Evolutionary conservation across 2,113 vertebrate species (phyloP), one percentile per base, ranked within the genome.

Genomic region (Naja naja): DNA sequence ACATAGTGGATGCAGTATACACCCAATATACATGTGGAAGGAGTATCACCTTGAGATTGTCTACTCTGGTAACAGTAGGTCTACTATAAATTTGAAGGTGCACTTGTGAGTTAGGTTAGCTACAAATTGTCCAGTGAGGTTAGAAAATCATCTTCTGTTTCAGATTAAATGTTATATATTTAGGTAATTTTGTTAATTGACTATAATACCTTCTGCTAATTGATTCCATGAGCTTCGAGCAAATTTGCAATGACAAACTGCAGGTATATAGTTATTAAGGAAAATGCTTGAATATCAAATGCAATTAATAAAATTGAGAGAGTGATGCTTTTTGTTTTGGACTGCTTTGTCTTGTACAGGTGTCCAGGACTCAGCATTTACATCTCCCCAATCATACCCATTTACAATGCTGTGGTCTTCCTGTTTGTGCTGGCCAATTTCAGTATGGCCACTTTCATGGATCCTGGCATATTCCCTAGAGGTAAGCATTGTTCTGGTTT

Each of bases 401-500:
- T 98, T 96, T 99, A 99, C 98, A 98, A 98, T 97, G 98, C 97
- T 0, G 95, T 99, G 69, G 98, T 99, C 96, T 99, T 99, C 97
- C 98, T 99, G 95, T 99, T 99, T 69, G 99, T 99, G 87, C 97
- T 99, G 96, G 98, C 99, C 97, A 99, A 99, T 98, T 99, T 99
- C 98, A 99, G 98, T 95, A 99, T 99, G 99, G 99, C 99, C 95
- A 99, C 99, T 47, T 99, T 99, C 97, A 99, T 99, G 99, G 99
- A 99, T 97, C 99, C 99, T 0, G 99, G 99, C 93, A 97, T 99
- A 96, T 99, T 99, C 95, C 99, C 99, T 0, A 98, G 99, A 99
- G 99, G 99, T 99, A 97, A 97, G 96, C 94, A 85, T 22, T 27
- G 12, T 27, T 58, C 60, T 25, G 60, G 11, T 0, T 14, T 34